Evolutionary conservation across 35 echinoderm and acorn worm genomes (phyloP), one percentile per base, ranked within the genome.

Genomic region (Ptychodera flava): DNA sequence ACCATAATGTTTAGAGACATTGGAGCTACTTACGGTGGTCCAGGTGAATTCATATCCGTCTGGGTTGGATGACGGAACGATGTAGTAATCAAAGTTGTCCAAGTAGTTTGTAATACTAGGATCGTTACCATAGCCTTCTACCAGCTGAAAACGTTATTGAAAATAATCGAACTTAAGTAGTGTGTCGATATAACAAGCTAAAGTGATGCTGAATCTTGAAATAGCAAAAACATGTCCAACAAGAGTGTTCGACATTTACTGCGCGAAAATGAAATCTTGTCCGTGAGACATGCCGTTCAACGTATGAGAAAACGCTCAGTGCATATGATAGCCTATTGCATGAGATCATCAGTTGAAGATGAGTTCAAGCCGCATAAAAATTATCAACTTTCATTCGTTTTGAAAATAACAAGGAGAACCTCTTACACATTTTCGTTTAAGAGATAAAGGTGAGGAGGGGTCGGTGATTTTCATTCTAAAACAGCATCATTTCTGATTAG

Each of bases 11-110:
- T 12, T 22, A 64, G 22, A 12, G 45, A 64, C 45, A 64, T 22
- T 12, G 22, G 45, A 64, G 6, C 22, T 6, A 12, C 83, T 36
- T 90, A 95, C 93, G 12, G 75, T 27, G 15, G 79, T 90, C 93
- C 93, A 95, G 28, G 93, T 90, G 31, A 88, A 90, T 0, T 29
- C 15, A 77, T 92, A 95, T 36, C 93, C 93, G 85, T 95, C 93
- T 15, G 82, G 87, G 53, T 95, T 95, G 33, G 92, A 37, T 37
- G 36, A 32, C 31, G 93, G 93, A 16, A 95, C 84, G 38, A 95
- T 90, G 85, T 92, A 92, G 83, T 90, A 89, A 36, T 95, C 93
- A 38, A 92, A 89, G 0, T 36, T 87, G 77, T 95, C 93, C 12
- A 95, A 33, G 33, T 92, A 36, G 16, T 0, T 12, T 36, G 34